Base-by-base conservation (phyloP, 2,113 vertebrate genomes). In the Laticauda colubrina region DNA sequence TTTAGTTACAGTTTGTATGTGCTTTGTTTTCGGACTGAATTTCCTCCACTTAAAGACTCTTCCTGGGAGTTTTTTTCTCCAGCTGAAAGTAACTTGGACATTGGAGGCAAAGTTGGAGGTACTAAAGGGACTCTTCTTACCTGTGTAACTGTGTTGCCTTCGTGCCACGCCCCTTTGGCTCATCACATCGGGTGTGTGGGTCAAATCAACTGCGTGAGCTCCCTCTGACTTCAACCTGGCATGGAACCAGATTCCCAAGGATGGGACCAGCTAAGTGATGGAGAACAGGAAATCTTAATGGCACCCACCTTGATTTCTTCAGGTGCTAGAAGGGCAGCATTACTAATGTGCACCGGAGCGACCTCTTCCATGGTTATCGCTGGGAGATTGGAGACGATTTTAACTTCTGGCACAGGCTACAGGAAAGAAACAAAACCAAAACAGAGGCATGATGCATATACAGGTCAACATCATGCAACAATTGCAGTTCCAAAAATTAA, bases 341-440 rank as follows among this genome's bases (percentile, higher is more conserved):
- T 98, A 26, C 99, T 99, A 48, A 97, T 97, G 5, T 97, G 98
- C 95, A 99, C 98, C 2, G 99, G 99, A 91, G 99, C 99, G 53
- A 99, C 99, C 92, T 99, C 99, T 96, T 99, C 99, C 98, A 99
- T 98, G 75, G 97, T 97, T 90, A 99, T 97, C 3, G 99, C 98
- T 0, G 99, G 99, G 94, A 99, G 95, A 94, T 99, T 99, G 0
- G 99, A 99, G 34, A 99, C 98, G 1, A 99, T 98, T 96, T 99
- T 99, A 88, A 99, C 98, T 94, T 99, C 99, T 89, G 99, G 99
- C 92, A 98, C 96, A 9, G 98, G 97, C 99, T 99, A 92, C 26
- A 97, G 96, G 92, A 21, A 55, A 96, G 4, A 61, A 61, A 26
- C 9, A 26, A 10, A 61, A 61, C 7, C 15, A 48, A 29, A 26